Percentiles rank a stretch among this genome's conserved stretches.
Conservation (phyloP, 2,113 vertebrate species). For the Ochotona princeps region DNA sequence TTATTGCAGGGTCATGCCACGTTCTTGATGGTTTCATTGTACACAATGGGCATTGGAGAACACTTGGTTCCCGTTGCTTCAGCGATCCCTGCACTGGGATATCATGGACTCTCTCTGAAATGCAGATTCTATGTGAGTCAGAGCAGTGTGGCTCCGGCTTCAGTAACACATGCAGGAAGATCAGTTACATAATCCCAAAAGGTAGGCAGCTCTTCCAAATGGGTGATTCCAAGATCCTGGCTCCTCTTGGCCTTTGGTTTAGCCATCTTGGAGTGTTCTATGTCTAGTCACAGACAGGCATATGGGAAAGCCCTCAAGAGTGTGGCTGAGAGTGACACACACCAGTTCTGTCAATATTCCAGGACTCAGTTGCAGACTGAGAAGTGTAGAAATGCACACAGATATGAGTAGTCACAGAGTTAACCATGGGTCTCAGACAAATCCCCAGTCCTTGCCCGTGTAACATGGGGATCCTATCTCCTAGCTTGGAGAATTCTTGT, state of each 20-base stretch:
- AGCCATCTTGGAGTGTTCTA: background rate
- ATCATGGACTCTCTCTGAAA: background rate
- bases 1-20: background rate
- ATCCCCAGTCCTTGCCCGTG: background rate
- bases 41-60: background rate
- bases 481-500: background rate
- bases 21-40: accelerated
- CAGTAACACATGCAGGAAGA: background rate
- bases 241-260: background rate
- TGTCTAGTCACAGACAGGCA: background rate
- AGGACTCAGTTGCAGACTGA: background rate
- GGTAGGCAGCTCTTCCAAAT: background rate
- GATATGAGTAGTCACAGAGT: accelerated
- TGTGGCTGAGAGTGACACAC: too few species aligned
- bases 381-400: background rate
- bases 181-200: background rate
- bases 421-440: background rate
- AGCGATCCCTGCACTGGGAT: background rate
- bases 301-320: background rate
- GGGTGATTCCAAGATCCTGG: background rate
- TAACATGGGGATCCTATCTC: background rate
- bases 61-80: background rate
- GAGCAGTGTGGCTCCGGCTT: background rate
- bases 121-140: background rate
- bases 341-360: background rate